A percentile compares a stretch with the other conserved stretches of the same genome.
phyloP scores from a whole-genome alignment of 2,113 vertebrate genomes.

The Xiphias gladius region DNA sequence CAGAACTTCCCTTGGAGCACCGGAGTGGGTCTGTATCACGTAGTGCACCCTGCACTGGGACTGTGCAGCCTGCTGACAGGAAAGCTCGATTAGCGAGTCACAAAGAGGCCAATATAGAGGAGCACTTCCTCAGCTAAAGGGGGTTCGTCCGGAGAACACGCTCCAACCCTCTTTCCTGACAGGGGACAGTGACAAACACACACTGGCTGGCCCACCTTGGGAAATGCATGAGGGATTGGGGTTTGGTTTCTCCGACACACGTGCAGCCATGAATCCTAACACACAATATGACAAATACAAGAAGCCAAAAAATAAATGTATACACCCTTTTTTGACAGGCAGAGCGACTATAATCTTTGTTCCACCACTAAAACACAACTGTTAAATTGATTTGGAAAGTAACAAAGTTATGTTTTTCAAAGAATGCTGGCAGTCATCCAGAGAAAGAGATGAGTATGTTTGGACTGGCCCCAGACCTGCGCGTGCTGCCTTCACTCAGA shows the following conservation, averaged over 20 bases:
- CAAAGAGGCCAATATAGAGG: constrained; percentile 86
- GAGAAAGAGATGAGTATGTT: constrained; percentile 82
- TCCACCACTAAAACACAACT: constrained; percentile 57
- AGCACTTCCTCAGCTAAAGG: constrained; percentile 84
- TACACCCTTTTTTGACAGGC: neutral
- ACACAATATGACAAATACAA: constrained; percentile 20
- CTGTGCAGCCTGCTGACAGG: constrained; percentile 86
- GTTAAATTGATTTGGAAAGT: constrained; percentile 74
- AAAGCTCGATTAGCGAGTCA: constrained; percentile 87
- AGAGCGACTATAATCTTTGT: constrained; percentile 31
- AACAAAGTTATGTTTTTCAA: constrained; percentile 80
- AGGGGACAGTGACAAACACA: constrained; percentile 78
- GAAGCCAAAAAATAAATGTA: constrained; percentile 35
- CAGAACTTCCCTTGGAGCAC: constrained; percentile 93
- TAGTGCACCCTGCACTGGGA: constrained; percentile 78
- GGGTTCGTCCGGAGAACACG: constrained; percentile 81
- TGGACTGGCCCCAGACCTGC: constrained; percentile 82
- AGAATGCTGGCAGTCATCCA: constrained; percentile 83
- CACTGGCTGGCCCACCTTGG: constrained; percentile 68
- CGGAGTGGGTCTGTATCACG: constrained; percentile 85
- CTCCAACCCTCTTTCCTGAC: constrained; percentile 83
- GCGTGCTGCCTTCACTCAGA: constrained; percentile 84
- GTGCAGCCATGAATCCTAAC: constrained; percentile 47
- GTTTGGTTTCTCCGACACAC: constrained; percentile 72
- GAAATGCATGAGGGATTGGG: constrained; percentile 77